Evolutionary conservation across 2,888 invertebrate genomes (phyloP), one percentile per base, ranked within the genome.

Genomic region (Pollenia griseotomentosa): DNA sequence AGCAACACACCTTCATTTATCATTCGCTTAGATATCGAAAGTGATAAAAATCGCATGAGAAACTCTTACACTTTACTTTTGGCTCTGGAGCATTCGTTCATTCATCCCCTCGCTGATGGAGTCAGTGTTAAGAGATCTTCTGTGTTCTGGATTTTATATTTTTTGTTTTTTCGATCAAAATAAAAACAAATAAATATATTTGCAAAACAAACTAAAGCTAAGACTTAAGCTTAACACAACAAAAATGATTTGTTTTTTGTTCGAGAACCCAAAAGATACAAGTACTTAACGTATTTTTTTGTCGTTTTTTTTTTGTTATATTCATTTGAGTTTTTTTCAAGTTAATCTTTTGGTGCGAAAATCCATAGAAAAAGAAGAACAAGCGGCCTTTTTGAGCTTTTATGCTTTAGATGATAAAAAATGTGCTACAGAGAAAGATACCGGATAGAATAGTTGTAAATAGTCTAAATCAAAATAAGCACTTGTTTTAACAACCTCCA

Each of bases 11-110:
- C 87, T 88, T 86, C 88, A 89, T 89, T 89, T 89, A 89, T 89
- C 89, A 89, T 88, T 89, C 78, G 86, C 86, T 88, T 82, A 88
- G 89, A 89, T 89, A 89, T 89, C 89, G 88, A 88, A 88, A 88
- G 85, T 88, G 89, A 89, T 89, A 89, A 89, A 86, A 88, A 86
- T 81, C 83, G 88, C 86, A 88, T 86, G 88, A 85, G 88, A 86
- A 88, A 85, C 88, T 86, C 86, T 83, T 81, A 81, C 85, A 86
- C 82, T 85, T 87, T 83, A 66, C 42, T 53, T 75, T 16, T 40
- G 33, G 66, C 12, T 19, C 33, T 19, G 16, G 8, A 19, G 23
- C 44, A 46, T 61, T 48, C 74, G 48, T 16, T 33, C 33, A 33
- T 33, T 33, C 33, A n/a, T 53, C 5, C 23, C 5, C 9, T 11